phyloP scores from a whole-genome alignment of 2,888 invertebrate genomes.

The Sylvicola cinctus region DNA sequence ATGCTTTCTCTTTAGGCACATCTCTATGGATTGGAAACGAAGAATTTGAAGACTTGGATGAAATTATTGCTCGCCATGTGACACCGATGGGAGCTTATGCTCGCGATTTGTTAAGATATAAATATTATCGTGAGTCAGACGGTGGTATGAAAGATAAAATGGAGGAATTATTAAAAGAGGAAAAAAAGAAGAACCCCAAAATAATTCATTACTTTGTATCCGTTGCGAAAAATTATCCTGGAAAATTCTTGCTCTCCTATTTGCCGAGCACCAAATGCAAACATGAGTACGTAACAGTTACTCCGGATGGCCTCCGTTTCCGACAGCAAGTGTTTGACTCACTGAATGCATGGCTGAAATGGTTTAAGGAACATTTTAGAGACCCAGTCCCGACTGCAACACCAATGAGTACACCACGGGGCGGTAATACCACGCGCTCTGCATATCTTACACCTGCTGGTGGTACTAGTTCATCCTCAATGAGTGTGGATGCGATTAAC shows the following conservation, averaged over 20 bases:
- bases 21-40: slow-evolving; percentile 73
- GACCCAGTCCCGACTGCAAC: slow-evolving; percentile 66
- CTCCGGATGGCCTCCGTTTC: slow-evolving; percentile 84
- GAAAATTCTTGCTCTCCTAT: slow-evolving; percentile 87
- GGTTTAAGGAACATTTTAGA: slow-evolving; percentile 97
- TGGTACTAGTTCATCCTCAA: not conserved
- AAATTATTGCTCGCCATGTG: slow-evolving; percentile 92
- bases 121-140: slow-evolving; percentile 64
- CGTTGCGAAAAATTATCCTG: slow-evolving; percentile 69
- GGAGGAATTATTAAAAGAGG: slow-evolving; percentile 70
- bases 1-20: slow-evolving; percentile 83
- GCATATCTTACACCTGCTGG: slow-evolving; percentile 14
- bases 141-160: slow-evolving; percentile 69
- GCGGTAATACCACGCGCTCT: slow-evolving; percentile 12
- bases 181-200: slow-evolving; percentile 67
- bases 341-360: slow-evolving; percentile 48
- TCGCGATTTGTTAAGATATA: slow-evolving; percentile 75
- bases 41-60: slow-evolving; percentile 96
- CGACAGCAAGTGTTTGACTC: slow-evolving; percentile 74
- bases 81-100: slow-evolving; percentile 92
- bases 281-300: slow-evolving; percentile 83
- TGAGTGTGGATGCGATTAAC: slow-evolving; percentile 35
- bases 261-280: slow-evolving; percentile 64
- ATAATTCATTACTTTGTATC: slow-evolving; percentile 80
- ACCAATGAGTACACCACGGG: slow-evolving; percentile 45